A percentile compares a stretch with the other conserved stretches of the same genome.
Conservation (phyloP, 2,797 vertebrate species). For the Acanthurus tractus region DNA sequence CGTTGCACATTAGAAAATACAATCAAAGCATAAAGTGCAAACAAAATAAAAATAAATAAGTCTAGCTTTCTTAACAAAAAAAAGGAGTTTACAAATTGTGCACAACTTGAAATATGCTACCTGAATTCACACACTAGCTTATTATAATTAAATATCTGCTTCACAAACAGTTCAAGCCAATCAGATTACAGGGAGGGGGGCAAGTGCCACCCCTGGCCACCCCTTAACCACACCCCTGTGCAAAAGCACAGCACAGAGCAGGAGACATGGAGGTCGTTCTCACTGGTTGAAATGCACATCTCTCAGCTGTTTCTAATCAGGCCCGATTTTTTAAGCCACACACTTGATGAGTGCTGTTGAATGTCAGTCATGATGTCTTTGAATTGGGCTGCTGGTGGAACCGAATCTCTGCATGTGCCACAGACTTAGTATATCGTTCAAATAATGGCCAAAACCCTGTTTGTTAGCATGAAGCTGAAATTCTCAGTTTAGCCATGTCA, state of each 20-base stretch:
- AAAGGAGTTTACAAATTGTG: too few species aligned
- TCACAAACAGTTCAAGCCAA: too few species aligned
- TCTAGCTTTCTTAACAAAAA: too few species aligned
- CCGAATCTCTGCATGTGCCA: not conserved
- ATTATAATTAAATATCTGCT: too few species aligned
- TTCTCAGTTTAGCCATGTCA: conserved; percentile 55
- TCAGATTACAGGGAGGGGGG: too few species aligned
- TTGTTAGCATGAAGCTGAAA: not conserved
- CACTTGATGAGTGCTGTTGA: conserved; percentile 31
- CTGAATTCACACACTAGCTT: too few species aligned
- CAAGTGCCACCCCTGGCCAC: too few species aligned
- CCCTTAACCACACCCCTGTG: too few species aligned
- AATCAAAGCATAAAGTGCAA: too few species aligned
- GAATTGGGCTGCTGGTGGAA: conserved; percentile 15
- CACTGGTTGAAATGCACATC: conserved; percentile 34
- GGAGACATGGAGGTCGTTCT: conserved; percentile 49
- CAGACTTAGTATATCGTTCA: not conserved
- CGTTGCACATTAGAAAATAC: too few species aligned
- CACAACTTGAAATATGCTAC: too few species aligned
- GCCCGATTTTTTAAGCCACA: conserved; percentile 35
- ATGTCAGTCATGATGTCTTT: conserved; percentile 16
- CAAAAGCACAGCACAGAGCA: not conserved
- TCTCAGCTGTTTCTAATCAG: conserved; percentile 71
- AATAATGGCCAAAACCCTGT: not conserved
- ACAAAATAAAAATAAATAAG: too few species aligned